Evolutionary conservation across 2,797 vertebrate species (phyloP), one percentile per base, ranked within the genome.

Genomic region (Clarias laeviceps): DNA sequence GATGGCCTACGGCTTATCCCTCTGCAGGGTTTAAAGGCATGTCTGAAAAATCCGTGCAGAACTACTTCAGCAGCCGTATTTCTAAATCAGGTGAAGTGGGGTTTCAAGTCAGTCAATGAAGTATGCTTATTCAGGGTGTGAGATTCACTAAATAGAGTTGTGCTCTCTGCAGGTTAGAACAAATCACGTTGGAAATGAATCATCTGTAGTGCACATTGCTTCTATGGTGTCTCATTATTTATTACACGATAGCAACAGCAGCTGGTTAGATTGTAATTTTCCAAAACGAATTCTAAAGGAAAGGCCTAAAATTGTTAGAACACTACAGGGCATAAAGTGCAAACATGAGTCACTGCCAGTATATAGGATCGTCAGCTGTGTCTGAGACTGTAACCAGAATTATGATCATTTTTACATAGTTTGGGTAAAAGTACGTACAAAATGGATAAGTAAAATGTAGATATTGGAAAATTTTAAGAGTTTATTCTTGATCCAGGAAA

Each of bases 41-140:
- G 88, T 91, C 90, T 93, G 90, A 90, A 78, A 65, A 85, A 87
- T 86, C 79, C 68, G 69, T 59, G 34, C 73, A 70, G 62, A 84
- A 80, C 57, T 24, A 40, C 76, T 86, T 59, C 37, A 61, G 54
- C 66, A 29, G n/a, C 17, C 40, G 76, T 22, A 72, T 27, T 87
- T 32, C 14, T n/a, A 87, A 80, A 65, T 78, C 79, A 6, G 73
- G 29, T 82, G 34, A 82, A 78, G 40, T 56, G 45, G 29, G 18
- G 27, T 83, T 76, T 80, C 57, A 77, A 76, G 81, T 85, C 61
- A 72, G 18, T 87, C 81, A 64, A 91, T 34, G 27, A 24, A 68
- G 70, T 45, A 27, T 87, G 86, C 70, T n/a, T 76, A 68, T 81
- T 85, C 65, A 1, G 50, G 4, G 59, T 34, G 77, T 61, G 77